These are phyloP conservation scores for Ricordea florida DNA, from an alignment of 92 coral and sea anemone species.

Conservation along the genomic window DNA sequence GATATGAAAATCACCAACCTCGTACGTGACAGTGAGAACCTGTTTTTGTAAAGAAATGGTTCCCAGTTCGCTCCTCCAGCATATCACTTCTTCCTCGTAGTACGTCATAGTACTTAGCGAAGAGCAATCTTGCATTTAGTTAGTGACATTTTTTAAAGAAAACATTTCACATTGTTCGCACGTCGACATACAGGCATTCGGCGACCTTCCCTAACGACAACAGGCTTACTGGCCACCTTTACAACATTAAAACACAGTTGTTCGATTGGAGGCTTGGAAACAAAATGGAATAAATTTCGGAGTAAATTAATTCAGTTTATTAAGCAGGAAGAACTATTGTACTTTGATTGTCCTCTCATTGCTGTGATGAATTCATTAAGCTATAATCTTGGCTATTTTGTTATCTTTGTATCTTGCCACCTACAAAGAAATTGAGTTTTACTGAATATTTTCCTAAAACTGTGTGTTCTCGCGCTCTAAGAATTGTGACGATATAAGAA, in stretches of 20 bases:
- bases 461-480: too few species aligned
- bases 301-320: background rate
- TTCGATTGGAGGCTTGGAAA: background rate
- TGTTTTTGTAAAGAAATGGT: slow-evolving; percentile 3
- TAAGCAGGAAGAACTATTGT: background rate
- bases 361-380: slow-evolving; percentile 9
- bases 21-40: background rate
- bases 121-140: background rate
- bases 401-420: background rate
- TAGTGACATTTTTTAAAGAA: too few species aligned
- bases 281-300: background rate
- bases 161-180: too few species aligned
- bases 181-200: too few species aligned
- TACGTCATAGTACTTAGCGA: background rate
- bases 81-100: slow-evolving; percentile 23
- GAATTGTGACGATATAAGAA: too few species aligned
- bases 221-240: too few species aligned
- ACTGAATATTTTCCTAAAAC: background rate
- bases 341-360: background rate
- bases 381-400: background rate
- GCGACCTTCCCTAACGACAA: too few species aligned
- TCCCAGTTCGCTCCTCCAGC: slow-evolving; percentile 22
- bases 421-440: background rate
- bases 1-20: slow-evolving; percentile 8
- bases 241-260: too few species aligned